A percentile compares a stretch with the other conserved stretches of the same genome.
Conservation (phyloP, 1,140 invertebrate species). For the Drosophila ananassae region DNA sequence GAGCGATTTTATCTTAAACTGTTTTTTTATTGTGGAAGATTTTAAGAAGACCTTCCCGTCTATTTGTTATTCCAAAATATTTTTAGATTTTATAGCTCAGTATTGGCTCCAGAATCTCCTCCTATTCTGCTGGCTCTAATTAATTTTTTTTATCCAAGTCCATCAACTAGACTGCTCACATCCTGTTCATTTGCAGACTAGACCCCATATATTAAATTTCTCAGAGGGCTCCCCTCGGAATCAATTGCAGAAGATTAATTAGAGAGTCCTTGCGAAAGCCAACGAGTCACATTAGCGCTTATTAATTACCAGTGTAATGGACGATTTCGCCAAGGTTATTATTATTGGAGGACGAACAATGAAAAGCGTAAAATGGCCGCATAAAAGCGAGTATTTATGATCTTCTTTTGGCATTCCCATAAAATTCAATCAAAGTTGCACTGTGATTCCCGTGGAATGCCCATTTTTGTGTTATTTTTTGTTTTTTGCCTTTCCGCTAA, state of each 20-base stretch:
- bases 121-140: too few species aligned
- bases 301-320: conserved; percentile 54
- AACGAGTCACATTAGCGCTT: conserved; percentile 30
- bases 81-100: too few species aligned
- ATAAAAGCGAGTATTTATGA: conserved; percentile 51
- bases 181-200: too few species aligned
- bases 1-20: too few species aligned
- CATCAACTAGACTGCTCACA: too few species aligned
- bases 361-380: conserved; percentile 26
- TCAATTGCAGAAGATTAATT: conserved; percentile 2
- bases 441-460: conserved; percentile 24
- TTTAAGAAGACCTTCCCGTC: too few species aligned
- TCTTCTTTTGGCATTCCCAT: conserved; percentile 32
- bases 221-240: background rate
- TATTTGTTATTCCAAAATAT: too few species aligned
- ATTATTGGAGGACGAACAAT: conserved; percentile 46
- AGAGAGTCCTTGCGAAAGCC: background rate
- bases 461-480: background rate
- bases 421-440: conserved; percentile 55
- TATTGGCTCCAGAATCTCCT: too few species aligned
- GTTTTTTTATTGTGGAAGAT: too few species aligned
- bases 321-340: conserved; percentile 8
- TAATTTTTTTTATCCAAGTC: too few species aligned
- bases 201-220: too few species aligned
- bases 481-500: background rate